A percentile compares a stretch with the other conserved stretches of the same genome.
phyloP scores from a whole-genome alignment of 2,797 vertebrate genomes.

The Propithecus deckenii region DNA sequence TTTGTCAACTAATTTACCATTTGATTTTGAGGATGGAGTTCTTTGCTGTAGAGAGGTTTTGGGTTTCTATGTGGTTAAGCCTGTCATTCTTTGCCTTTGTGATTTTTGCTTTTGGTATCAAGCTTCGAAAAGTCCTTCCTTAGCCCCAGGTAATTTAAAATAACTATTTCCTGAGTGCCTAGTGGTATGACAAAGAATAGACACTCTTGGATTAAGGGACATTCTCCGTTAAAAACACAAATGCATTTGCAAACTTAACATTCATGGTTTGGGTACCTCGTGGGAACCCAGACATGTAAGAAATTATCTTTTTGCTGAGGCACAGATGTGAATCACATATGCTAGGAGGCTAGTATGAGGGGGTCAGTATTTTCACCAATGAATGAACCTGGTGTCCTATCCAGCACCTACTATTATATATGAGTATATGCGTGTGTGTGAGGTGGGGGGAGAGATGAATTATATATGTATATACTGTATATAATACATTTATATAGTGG shows the following conservation, averaged over 20 bases:
- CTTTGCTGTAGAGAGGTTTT: conserved; percentile 58
- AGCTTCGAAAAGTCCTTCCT: conserved; percentile 50
- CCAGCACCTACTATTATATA: neutral
- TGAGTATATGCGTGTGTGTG: neutral
- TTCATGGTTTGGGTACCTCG: conserved; percentile 34
- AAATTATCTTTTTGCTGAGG: conserved; percentile 44
- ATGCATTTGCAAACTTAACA: conserved; percentile 51
- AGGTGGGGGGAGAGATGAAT: neutral
- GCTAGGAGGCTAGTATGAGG: neutral
- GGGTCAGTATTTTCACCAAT: neutral
- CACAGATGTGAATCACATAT: conserved; percentile 30
- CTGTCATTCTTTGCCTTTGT: conserved; percentile 70
- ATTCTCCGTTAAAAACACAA: conserved; percentile 54
- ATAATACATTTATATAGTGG: neutral
- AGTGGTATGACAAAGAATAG: conserved; percentile 66
- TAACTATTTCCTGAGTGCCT: conserved; percentile 59
- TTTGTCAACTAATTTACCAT: conserved; percentile 71
- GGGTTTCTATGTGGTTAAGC: conserved; percentile 67
- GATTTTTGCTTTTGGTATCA: conserved; percentile 69
- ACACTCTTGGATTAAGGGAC: conserved; percentile 53
- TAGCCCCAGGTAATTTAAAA: conserved; percentile 66
- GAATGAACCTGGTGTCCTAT: neutral
- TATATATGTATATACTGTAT: neutral
- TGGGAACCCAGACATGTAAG: conserved; percentile 10
- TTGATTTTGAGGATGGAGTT: conserved; percentile 66